Evolutionary conservation across 2,888 invertebrate species (phyloP), one percentile per base, ranked within the genome.

Genomic region (Chymomyza amoena): DNA sequence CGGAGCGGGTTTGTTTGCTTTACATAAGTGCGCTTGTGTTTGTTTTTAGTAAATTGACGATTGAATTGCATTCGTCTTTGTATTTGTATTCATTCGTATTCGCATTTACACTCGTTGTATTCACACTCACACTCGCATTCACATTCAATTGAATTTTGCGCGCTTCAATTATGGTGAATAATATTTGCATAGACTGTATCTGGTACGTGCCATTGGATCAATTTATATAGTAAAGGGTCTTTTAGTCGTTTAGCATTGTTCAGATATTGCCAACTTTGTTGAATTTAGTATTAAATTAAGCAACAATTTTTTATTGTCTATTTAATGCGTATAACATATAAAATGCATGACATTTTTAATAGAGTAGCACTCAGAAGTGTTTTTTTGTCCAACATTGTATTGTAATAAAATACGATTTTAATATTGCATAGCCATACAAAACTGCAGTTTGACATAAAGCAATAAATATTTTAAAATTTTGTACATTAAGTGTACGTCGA

Each of bases 141-240:
- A 50, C 70, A 16, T 60, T 62, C 74, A 73, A 73, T 68, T 61
- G 65, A 51, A 72, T 77, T 75, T 81, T 57, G 71, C 67, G 70
- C 71, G 61, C 72, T 69, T 71, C 79, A 75, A 79, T 71, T 75
- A 77, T 65, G 57, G 39, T 69, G 70, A 20, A 81, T 73, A 69
- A 73, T 70, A 84, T 81, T 81, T 80, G 70, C 72, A 76, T 69
- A 73, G 20, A 9, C 59, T 32, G 54, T 56, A 36, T 36, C 52
- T 20, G 51, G 32, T 77, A 81, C 80, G 84, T 80, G 84, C 69
- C 69, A 64, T 77, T 81, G 68, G 63, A 68, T 63, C 60, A 66
- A 75, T 79, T 64, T 69, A n/a, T 69, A n/a, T 56, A 18, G 28
- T 28, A 28, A 52, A 45, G 39, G 13, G 39, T 10, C 4, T 45